phyloP scores from a whole-genome alignment of 2,888 invertebrate genomes.

The Lasioglossum marginatum region DNA sequence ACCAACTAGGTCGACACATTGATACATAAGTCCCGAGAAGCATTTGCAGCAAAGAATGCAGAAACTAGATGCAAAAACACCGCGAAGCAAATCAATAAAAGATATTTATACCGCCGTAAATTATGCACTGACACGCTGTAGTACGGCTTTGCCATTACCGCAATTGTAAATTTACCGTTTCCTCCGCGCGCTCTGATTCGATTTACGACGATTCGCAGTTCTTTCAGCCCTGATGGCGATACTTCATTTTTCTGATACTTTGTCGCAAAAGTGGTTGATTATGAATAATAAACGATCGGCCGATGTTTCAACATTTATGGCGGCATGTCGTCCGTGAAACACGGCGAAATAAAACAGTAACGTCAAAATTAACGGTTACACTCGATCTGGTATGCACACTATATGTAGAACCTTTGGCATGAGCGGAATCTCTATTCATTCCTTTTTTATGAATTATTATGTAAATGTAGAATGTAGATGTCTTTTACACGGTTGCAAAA shows the following conservation, averaged over 20 bases:
- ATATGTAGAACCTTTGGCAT: background rate
- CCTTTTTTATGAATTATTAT: background rate
- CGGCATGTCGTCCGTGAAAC: background rate
- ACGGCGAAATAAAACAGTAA: background rate
- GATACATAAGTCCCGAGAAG: background rate
- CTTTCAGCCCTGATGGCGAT: background rate
- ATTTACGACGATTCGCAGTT: background rate
- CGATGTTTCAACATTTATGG: background rate
- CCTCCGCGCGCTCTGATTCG: background rate
- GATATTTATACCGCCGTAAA: conserved; percentile 1
- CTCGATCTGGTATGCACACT: background rate
- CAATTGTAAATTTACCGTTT: background rate
- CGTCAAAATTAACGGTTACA: background rate
- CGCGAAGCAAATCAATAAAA: background rate
- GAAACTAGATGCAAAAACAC: background rate
- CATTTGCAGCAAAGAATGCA: background rate
- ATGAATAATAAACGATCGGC: background rate
- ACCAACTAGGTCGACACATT: conserved; percentile 5
- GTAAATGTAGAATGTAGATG: too few relatives aligned
- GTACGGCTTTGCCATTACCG: background rate
- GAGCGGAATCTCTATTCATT: background rate
- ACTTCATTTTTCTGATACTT: background rate
- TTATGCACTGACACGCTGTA: background rate
- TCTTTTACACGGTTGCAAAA: background rate
- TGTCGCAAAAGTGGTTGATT: background rate